Base-by-base conservation (phyloP, 2,113 vertebrate genomes). In the Carassius carassius region DNA sequence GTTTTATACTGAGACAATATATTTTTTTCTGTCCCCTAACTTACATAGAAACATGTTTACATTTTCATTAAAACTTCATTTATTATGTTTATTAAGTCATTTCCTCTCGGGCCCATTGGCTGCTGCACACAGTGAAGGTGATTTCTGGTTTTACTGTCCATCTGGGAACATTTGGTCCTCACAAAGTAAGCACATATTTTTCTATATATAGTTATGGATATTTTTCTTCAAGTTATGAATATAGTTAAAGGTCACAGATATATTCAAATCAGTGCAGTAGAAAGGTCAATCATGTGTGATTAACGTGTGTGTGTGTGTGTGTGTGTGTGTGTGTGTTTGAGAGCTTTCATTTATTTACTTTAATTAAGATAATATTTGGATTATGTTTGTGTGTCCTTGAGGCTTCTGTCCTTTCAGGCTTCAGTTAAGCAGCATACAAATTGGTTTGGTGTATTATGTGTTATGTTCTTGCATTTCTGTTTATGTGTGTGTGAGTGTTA, bases 231-330 rank as follows among this genome's bases (percentile, higher is more conserved):
- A 17, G 44, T 54, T 29, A n/a, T 54, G n/a, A 2, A 58, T 78
- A 51, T 72, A 49, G 29, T 32, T 25, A 84, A 87, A 82, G 49
- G 86, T 72, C 60, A 67, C 37, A 49, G 32, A 51, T 74, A 51
- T 83, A 82, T 78, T 87, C 69, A 65, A 78, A 87, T 78, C 62
- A 25, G 65, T 14, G 16, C 0, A 2, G 32, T 14, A 83, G 23
- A 88, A 79, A 77, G 51, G 65, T 62, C 70, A 74, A 35, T 78
- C 51, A 78, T 80, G 56, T 75, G 77, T 49, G 54, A 44, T 69
- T 56, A 58, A 72, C 23, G 17, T 12, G 35, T 60, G 54, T 58
- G 54, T 58, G 54, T 56, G 51, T 54, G 54, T 58, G 54, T 58
- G 54, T 56, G 51, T 54, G 25, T 81, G 69, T 80, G 74, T 29